Conservation (phyloP, 1,140 invertebrate genomes). For the Andrena cerasifolii region DNA sequence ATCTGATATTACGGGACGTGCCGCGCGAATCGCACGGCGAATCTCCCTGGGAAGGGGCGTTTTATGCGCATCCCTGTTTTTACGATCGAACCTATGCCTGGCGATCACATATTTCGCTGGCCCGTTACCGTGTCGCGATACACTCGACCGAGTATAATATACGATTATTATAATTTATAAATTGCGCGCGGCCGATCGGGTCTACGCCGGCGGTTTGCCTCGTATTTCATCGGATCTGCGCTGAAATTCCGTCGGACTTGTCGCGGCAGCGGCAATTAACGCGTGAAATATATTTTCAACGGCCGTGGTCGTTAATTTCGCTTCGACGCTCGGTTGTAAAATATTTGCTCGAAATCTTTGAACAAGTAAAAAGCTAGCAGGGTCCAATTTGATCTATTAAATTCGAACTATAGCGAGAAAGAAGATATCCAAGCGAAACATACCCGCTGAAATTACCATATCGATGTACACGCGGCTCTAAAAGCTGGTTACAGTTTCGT, state of each 20-base stretch:
- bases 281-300: slow-evolving; percentile 46
- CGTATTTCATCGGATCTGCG: slow-evolving; percentile 42
- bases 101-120: slow-evolving; percentile 33
- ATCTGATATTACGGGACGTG: too few species aligned
- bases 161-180: slow-evolving; percentile 54
- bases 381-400: too few species aligned
- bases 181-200: slow-evolving; percentile 5
- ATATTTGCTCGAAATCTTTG: neutral
- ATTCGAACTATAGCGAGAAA: too few species aligned
- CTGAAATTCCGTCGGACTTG: slow-evolving; percentile 31
- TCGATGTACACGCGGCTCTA: too few species aligned
- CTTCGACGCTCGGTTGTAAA: slow-evolving; percentile 10
- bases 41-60: too few species aligned
- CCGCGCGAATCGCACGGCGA: too few species aligned
- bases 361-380: too few species aligned
- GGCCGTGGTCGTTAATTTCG: slow-evolving; percentile 26
- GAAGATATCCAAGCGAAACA: too few species aligned
- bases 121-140: neutral
- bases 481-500: too few species aligned
- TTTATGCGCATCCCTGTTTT: slow-evolving; percentile 20
- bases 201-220: neutral
- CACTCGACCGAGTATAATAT: neutral
- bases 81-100: slow-evolving; percentile 18
- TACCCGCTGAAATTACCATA: too few species aligned
- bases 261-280: slow-evolving; percentile 43